Evolutionary conservation across 2,797 vertebrate genomes (phyloP), one percentile per base, ranked within the genome.

Genomic region (Arctocebus calabarensis): DNA sequence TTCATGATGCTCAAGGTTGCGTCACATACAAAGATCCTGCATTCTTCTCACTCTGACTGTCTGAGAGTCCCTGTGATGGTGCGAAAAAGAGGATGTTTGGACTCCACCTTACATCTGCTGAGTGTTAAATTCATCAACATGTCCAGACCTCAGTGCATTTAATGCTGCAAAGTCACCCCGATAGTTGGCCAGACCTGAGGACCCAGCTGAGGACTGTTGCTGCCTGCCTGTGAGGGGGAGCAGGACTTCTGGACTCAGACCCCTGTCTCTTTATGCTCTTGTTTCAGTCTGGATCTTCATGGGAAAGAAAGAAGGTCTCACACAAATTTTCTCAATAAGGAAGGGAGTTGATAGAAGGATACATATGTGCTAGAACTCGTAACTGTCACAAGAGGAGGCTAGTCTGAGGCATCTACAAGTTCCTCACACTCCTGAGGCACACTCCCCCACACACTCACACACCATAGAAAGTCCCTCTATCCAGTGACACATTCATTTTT

Each of bases 61-160:
- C 23, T 74, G 23, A 61, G 57, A 25, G 70, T 59, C 37, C 37
- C 32, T 6, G 4, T 37, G 17, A n/a, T 68, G 77, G 40, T 74
- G 20, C 40, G 12, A 43, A 85, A 64, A 59, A 27, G 48, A 16
- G 5, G 4, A 34, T 12, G 8, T 75, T n/a, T 78, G 27, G 9
- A 81, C 45, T 48, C 52, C 12, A 86, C 25, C 27, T 89, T 57
- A 52, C 19, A 83, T 62, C 27, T 81, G 7, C 5, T 55, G 32
- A 81, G 55, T 88, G 88, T 82, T 90, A 73, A 95, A 84, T 17
- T 77, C 20, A 29, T 32, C 32, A 66, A 23, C 70, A 40, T 85
- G 57, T 93, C 45, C 19, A 77, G 73, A 64, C 4, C 19, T 78
- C 29, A 12, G 7, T 32, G 34, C 29, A 55, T 83, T 73, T 62